Evolutionary conservation across 2,113 vertebrate species (phyloP).

Genomic region (Myocastor coypus): DNA sequence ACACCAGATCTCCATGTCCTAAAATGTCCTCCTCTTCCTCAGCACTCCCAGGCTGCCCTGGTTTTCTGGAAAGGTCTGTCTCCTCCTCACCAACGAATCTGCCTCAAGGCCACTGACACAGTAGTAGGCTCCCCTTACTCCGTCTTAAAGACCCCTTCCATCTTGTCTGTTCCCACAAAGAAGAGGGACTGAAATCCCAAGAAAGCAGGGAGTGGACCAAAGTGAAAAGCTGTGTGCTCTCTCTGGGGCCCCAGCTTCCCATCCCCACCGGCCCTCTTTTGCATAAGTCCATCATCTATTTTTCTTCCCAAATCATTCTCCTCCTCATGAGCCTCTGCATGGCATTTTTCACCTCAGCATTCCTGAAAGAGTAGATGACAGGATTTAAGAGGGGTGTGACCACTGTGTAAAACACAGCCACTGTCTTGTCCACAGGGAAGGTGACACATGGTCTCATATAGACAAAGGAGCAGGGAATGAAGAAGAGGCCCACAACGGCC

Average conservation of each 20-base stretch:
- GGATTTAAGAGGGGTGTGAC: constrained; percentile 68
- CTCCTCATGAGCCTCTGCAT: constrained; percentile 8
- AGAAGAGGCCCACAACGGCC: constrained; percentile 49
- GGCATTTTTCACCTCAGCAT: constrained; percentile 63
- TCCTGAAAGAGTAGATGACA: constrained; percentile 74
- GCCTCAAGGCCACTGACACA: background rate
- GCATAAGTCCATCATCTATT: background rate
- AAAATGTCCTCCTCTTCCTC: background rate
- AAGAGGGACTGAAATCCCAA: background rate
- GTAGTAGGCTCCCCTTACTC: background rate
- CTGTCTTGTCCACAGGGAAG: constrained; percentile 66
- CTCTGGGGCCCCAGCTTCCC: background rate
- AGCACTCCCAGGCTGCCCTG: background rate
- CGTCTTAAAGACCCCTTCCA: background rate
- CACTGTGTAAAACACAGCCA: constrained; percentile 65
- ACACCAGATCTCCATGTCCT: background rate
- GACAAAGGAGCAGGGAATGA: constrained; percentile 70
- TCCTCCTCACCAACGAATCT: background rate
- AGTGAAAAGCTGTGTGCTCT: background rate
- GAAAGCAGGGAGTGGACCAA: background rate
- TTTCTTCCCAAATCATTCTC: background rate
- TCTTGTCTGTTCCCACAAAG: background rate
- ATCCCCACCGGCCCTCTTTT: background rate
- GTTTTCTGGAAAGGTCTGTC: background rate
- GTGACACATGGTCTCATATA: constrained; percentile 65